These are phyloP conservation scores for Stercorarius parasiticus DNA, from an alignment of 2,113 vertebrate genomes.

Conservation along the genomic window DNA sequence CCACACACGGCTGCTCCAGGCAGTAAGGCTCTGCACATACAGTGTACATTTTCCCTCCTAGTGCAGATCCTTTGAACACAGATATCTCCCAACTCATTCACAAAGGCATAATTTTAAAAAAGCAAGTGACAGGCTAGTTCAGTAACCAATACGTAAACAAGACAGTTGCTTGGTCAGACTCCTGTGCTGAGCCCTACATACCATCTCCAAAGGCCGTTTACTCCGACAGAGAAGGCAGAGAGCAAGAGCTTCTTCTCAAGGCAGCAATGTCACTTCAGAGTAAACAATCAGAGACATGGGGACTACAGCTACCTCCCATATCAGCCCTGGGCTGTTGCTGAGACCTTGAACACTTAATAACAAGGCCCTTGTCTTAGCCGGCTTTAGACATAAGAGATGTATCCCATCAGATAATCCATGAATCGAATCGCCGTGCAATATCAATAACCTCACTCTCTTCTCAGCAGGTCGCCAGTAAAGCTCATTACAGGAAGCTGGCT, in stretches of 20 bases:
- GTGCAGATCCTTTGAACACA: neutral
- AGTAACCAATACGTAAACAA: neutral
- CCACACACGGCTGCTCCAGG: neutral
- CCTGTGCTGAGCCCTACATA: neutral
- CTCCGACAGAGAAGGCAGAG: neutral
- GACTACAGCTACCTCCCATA: neutral
- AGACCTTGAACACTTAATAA: neutral
- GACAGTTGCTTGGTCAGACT: neutral
- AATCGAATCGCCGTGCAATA: neutral
- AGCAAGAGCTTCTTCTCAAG: neutral
- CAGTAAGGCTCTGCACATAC: neutral
- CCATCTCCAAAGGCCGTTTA: neutral
- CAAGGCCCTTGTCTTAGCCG: conserved; percentile 16
- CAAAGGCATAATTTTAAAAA: neutral
- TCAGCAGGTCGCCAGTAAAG: neutral
- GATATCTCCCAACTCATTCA: neutral
- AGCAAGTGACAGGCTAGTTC: neutral
- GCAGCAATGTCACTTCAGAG: neutral
- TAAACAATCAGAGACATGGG: neutral
- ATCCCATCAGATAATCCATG: conserved; percentile 43
- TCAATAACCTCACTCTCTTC: neutral
- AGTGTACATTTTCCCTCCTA: neutral
- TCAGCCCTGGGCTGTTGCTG: neutral
- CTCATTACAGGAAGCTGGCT: conserved; percentile 81
- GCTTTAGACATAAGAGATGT: neutral